Base-by-base conservation (phyloP, 2,113 vertebrate genomes). In the Tenebrosternarchus preto region DNA sequence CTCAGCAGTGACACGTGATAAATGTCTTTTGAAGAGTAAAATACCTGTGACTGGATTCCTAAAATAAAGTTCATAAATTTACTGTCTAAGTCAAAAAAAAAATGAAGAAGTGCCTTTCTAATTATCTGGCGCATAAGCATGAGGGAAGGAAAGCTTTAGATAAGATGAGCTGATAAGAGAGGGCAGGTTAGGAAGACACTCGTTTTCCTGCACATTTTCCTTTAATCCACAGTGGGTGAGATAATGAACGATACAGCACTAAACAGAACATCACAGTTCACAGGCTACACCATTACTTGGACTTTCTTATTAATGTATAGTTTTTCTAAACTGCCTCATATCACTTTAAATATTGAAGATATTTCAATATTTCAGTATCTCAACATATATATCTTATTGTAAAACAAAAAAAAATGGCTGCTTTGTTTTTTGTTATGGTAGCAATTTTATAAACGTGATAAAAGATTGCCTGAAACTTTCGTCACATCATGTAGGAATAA, bases 261-360 rank as follows among this genome's bases (percentile, higher is more conserved):
- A 24, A 79, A 63, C 67, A 79, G 57, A 72, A 31, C 24, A 53
- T 79, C 33, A n/a, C 25, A 60, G 29, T 53, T 72, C 36, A 79
- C 27, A 33, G 56, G 20, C 68, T 71, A 72, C 20, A 53, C 3
- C 20, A 33, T 6, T 55, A 72, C 11, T 72, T 22, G 7, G 24
- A 53, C 5, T 27, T 53, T 46, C 22, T 71, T 25, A 19, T 53
- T 72, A 50, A 15, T 50, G 8, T 50, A 50, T 50, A 27, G 16
- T 17, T 72, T 53, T 46, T 50, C 69, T 72, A 8, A 20, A 29
- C 68, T 79, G 20, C 36, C 4, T 27, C 66, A 70, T 4, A 43
- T 9, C 20, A 5, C 25, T 33, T 63, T 60, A 25, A 71, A 60
- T 6, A 29, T 24, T 59, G 9, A 61, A 39, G 17, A 46, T 12